These are phyloP conservation scores for Slavum lentiscoides DNA, from an alignment of 2,888 invertebrate species.

Conservation along the genomic window DNA sequence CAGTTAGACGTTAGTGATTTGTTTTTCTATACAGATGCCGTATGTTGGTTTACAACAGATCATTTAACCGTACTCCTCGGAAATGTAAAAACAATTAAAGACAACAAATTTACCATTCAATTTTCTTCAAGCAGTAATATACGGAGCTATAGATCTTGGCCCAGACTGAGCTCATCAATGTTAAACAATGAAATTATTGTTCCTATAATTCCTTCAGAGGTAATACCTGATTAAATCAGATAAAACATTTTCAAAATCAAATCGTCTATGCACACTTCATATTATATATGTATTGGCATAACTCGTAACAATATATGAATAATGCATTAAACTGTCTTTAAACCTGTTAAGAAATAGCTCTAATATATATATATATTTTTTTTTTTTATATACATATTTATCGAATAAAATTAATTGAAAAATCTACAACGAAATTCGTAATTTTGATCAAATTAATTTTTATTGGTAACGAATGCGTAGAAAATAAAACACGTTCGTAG, in stretches of 20 bases:
- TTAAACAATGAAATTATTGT: constrained; percentile 26
- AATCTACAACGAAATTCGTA: too few relatives aligned
- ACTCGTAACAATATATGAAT: too few relatives aligned
- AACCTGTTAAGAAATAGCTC: too few relatives aligned
- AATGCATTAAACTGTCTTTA: too few relatives aligned
- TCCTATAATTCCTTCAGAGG: constrained; percentile 39
- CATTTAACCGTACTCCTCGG: constrained; percentile 41
- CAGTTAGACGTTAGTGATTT: background rate
- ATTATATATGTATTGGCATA: background rate
- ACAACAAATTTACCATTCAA: constrained; percentile 34
- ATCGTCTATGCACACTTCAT: background rate
- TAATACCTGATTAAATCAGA: background rate
- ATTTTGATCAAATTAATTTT: too few relatives aligned
- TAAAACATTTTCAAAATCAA: background rate
- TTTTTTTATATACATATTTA: too few relatives aligned
- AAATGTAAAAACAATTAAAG: constrained; percentile 28
- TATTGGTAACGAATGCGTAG: too few relatives aligned
- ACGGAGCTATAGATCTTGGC: constrained; percentile 8
- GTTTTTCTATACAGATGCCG: constrained; percentile 13
- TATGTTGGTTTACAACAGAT: constrained; percentile 44
- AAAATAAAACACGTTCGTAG: too few relatives aligned
- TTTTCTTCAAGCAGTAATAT: constrained; percentile 37
- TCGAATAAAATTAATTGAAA: too few relatives aligned
- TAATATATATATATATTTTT: too few relatives aligned
- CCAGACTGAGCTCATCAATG: constrained; percentile 7